phyloP scores from a whole-genome alignment of 1,140 invertebrate species.

The Lamellibrachia luymesi region DNA sequence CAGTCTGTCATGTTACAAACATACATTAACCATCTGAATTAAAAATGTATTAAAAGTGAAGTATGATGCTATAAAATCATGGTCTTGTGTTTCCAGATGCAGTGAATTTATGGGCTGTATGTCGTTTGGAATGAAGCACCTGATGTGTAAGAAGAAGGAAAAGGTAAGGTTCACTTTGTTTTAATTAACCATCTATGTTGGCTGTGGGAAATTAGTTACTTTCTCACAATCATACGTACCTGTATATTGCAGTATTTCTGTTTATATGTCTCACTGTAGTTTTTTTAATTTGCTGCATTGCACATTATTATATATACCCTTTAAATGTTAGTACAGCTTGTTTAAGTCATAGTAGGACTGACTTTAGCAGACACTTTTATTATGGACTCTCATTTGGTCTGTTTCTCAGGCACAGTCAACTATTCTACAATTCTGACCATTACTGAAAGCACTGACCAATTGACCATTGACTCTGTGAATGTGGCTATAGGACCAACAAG shows the following conservation, averaged over 20 bases:
- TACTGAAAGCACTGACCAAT: background rate
- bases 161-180: background rate
- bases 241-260: too few species aligned
- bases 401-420: background rate
- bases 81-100: slow-evolving; percentile 52
- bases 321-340: background rate
- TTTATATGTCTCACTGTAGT: too few species aligned
- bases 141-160: slow-evolving; percentile 60
- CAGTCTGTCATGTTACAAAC: too few species aligned
- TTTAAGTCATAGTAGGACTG: background rate
- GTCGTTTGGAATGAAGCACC: slow-evolving; percentile 72
- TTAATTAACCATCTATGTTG: background rate
- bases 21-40: background rate
- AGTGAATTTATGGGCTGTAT: slow-evolving; percentile 79
- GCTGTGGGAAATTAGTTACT: background rate
- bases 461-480: background rate
- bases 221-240: background rate
- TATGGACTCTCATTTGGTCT: background rate
- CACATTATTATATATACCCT: background rate
- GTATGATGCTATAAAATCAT: background rate
- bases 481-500: background rate
- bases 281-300: too few species aligned
- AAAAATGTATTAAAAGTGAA: slow-evolving; percentile 26
- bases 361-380: background rate
- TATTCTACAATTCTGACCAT: background rate